Conservation (phyloP, 2,113 vertebrate species). For the human region DNA sequence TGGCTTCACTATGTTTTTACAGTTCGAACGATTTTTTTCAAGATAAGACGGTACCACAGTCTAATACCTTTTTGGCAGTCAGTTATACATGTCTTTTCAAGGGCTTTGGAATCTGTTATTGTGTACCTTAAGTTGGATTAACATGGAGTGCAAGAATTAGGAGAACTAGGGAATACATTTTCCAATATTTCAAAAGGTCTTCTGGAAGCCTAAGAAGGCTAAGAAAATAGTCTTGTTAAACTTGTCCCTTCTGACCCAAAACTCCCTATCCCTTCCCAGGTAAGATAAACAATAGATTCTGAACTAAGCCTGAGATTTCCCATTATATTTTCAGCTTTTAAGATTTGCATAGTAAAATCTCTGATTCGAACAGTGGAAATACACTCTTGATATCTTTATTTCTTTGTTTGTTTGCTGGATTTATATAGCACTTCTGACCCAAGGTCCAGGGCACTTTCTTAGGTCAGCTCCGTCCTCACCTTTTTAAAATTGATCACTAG, state of each 20-base stretch:
- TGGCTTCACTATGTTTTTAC: background rate
- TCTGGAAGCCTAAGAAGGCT: background rate
- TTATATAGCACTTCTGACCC: slow-evolving; percentile 50
- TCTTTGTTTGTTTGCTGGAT: slow-evolving; percentile 51
- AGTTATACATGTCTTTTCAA: background rate
- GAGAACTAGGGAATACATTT: background rate
- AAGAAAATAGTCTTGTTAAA: slow-evolving; percentile 39
- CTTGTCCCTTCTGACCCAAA: background rate
- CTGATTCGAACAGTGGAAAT: background rate
- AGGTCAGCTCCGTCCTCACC: background rate
- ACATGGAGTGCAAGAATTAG: background rate
- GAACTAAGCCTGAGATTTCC: background rate
- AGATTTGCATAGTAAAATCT: slow-evolving; percentile 22
- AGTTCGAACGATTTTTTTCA: slow-evolving; percentile 29
- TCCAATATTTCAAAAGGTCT: background rate
- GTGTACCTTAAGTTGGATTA: slow-evolving; percentile 25
- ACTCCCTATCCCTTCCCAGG: background rate
- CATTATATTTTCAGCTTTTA: slow-evolving; percentile 39
- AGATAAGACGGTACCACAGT: background rate
- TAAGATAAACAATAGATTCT: background rate
- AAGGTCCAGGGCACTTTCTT: background rate
- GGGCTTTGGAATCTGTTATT: background rate
- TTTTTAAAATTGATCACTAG: slow-evolving; percentile 55
- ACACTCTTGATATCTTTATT: background rate
- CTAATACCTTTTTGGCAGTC: background rate